These are phyloP conservation scores for Poeciliopsis retropinna DNA, from an alignment of 2,113 vertebrate species.

Conservation along the genomic window DNA sequence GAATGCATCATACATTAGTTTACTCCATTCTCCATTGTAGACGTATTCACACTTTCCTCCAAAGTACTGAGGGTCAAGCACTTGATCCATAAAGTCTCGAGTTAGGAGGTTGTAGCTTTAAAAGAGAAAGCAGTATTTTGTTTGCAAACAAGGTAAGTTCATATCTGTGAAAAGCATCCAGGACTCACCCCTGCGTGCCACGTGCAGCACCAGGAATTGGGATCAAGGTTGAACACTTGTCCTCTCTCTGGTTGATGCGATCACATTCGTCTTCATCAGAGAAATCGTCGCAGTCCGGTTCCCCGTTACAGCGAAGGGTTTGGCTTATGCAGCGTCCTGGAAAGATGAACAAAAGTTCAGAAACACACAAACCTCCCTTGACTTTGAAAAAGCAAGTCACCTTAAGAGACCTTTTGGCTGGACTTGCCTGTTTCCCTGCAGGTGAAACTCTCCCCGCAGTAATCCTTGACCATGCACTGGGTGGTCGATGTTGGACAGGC, in stretches of 20 bases:
- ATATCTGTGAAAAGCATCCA: neutral
- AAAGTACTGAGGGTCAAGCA: slow-evolving; percentile 84
- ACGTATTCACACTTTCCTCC: slow-evolving; percentile 89
- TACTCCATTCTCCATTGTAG: slow-evolving; percentile 93
- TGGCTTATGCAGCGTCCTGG: slow-evolving; percentile 89
- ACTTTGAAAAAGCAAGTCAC: neutral
- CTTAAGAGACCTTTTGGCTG: neutral
- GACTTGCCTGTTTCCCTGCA: slow-evolving; percentile 84
- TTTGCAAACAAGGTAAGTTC: neutral
- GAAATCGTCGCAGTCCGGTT: slow-evolving; percentile 83
- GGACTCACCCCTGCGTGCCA: slow-evolving; percentile 82
- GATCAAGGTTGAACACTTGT: slow-evolving; percentile 80
- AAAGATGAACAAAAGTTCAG: neutral
- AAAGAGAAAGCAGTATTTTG: slow-evolving; percentile 21
- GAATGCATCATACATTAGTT: slow-evolving; percentile 83
- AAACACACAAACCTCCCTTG: neutral
- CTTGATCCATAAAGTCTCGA: slow-evolving; percentile 63
- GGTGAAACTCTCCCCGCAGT: slow-evolving; percentile 86
- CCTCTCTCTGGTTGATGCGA: slow-evolving; percentile 36
- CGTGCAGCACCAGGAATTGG: slow-evolving; percentile 84
- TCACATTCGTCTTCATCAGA: slow-evolving; percentile 87
- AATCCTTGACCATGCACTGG: slow-evolving; percentile 68
- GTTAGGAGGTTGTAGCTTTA: slow-evolving; percentile 87
- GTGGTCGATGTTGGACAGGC: slow-evolving; percentile 65
- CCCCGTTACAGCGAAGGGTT: slow-evolving; percentile 88